phyloP scores from a whole-genome alignment of 2,888 invertebrate genomes.

The Acleris sparsana region DNA sequence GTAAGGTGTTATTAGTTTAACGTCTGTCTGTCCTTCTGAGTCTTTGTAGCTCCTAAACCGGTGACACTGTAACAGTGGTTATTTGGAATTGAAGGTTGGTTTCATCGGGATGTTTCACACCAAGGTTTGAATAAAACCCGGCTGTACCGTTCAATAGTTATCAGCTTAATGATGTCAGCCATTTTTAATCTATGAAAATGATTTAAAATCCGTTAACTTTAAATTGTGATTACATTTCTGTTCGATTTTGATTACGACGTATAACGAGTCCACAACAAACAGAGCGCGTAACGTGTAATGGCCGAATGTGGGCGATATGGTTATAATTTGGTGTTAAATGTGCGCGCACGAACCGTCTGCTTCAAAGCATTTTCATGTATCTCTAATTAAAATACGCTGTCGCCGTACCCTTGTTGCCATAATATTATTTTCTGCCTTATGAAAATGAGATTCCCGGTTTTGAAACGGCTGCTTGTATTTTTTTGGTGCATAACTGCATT shows the following conservation, averaged over 20 bases:
- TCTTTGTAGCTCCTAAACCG: too few relatives aligned
- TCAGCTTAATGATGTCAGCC: too few relatives aligned
- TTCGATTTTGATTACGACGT: slow-evolving; percentile 12
- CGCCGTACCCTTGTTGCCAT: slow-evolving; percentile 56
- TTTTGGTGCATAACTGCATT: slow-evolving; percentile 20
- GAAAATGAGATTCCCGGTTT: slow-evolving; percentile 57
- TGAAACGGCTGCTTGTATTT: slow-evolving; percentile 11
- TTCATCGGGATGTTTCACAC: too few relatives aligned
- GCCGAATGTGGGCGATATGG: slow-evolving; percentile 57
- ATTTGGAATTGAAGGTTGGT: too few relatives aligned
- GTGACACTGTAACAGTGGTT: too few relatives aligned
- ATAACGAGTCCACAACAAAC: slow-evolving; percentile 20
- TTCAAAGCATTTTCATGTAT: slow-evolving; percentile 82
- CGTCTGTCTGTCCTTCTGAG: too few relatives aligned
- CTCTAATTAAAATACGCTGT: slow-evolving; percentile 82
- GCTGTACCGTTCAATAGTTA: too few relatives aligned
- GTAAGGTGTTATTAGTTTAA: too few relatives aligned
- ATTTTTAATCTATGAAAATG: not conserved
- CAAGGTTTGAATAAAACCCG: too few relatives aligned
- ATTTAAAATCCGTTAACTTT: not conserved
- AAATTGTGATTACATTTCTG: not conserved
- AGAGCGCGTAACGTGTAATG: slow-evolving; percentile 21
- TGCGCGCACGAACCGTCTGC: slow-evolving; percentile 57
- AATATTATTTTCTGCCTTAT: slow-evolving; percentile 66
- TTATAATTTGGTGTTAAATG: slow-evolving; percentile 65